Evolutionary conservation across 2,113 vertebrate species (phyloP).

Genomic region (Macquaria ambigua): DNA sequence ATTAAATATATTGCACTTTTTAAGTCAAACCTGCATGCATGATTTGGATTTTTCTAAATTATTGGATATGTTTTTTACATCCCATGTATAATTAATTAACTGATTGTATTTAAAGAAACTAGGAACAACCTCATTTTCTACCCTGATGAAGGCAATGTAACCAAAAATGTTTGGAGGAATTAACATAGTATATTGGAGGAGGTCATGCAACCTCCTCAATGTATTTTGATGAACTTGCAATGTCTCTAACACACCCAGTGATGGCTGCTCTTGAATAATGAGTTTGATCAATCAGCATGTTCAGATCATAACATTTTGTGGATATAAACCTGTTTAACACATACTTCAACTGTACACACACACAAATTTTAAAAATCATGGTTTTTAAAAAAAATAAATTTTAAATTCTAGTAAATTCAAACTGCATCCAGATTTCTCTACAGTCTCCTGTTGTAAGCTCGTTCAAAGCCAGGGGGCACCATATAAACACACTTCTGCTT

Average conservation of each 20-base stretch:
- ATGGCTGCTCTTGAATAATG: background rate
- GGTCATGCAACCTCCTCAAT: background rate
- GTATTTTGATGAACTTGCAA: background rate
- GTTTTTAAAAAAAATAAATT: background rate
- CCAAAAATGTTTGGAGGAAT: background rate
- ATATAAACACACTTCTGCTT: constrained; percentile 32
- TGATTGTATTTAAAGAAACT: background rate
- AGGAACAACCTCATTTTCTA: background rate
- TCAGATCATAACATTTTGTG: background rate
- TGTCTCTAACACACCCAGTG: background rate
- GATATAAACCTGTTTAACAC: background rate
- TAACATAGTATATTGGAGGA: background rate
- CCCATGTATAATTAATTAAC: background rate
- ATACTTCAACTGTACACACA: background rate
- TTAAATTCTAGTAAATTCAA: background rate
- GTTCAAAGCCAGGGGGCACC: constrained; percentile 65
- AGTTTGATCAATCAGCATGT: background rate
- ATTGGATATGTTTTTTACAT: background rate
- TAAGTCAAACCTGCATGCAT: background rate
- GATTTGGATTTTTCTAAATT: too few species aligned
- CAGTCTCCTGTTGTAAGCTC: background rate
- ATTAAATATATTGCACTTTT: too few species aligned
- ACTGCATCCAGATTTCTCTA: background rate
- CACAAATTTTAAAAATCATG: background rate
- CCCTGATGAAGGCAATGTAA: background rate